Base-by-base conservation (phyloP, 2,797 vertebrate genomes). In the Oreochromis mossambicus region DNA sequence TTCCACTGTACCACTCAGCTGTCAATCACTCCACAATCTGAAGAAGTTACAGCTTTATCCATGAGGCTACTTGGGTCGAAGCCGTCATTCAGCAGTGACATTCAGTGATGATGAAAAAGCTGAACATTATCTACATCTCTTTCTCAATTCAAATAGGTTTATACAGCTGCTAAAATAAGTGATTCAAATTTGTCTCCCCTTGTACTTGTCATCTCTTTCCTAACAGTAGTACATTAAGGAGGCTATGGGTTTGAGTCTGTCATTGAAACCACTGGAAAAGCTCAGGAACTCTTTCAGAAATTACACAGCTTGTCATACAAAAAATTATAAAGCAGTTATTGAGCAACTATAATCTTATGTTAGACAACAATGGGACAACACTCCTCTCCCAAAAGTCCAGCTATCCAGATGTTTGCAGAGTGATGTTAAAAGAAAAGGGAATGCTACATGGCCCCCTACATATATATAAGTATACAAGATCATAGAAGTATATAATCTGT, bases 21-120 rank as follows among this genome's bases (percentile, higher is more conserved):
- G 77, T 90, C 86, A 90, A 26, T 88, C 88, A 83, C 34, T 50
- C 61, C 29, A 56, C 81, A 89, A 77, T 68, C 26, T 76, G 77
- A 70, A 84, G 75, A 86, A 75, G 54, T 58, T 46, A 10, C 36
- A 52, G 10, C n/a, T 81, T 79, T 61, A 80, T 85, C 52, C 79
- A 80, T 76, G 15, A 66, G 66, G 79, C 19, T 43, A 79, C 34
- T 56, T 75, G 15, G 78, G 26, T 83, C 51, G 26, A 56, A 79
- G 80, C 81, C 73, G 86, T 63, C 80, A 79, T 21, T 86, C 56
- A 77, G n/a, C 2, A 17, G 7, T 24, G 29, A 63, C 34, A 41
- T 66, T 76, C 26, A 77, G 34, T 61, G 6, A 77, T 70, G 55
- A 54, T 79, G 5, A 58, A 66, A 63, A 54, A 41, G 17, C 36